A percentile compares a stretch with the other conserved stretches of the same genome.
Evolutionary conservation across 2,888 invertebrate species (phyloP).

Genomic region (Cryptophagus acutangulus): DNA sequence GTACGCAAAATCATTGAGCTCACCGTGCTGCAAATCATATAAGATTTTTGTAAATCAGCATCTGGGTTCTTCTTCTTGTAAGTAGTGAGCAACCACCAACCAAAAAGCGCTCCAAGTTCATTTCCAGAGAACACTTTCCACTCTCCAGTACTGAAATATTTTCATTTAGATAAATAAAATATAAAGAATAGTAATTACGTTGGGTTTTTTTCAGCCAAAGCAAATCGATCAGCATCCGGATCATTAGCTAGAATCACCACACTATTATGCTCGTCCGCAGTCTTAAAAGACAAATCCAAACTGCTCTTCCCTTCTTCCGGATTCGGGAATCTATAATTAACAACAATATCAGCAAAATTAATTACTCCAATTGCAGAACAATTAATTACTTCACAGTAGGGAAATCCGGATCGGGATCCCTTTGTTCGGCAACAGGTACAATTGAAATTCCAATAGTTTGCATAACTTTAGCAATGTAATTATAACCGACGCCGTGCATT

Average conservation of each 20-base stretch:
- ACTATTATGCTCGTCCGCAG: conserved; percentile 67
- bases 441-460: conserved; percentile 68
- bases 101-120: conserved; percentile 87
- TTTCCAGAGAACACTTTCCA: conserved; percentile 95
- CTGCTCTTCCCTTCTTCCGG: conserved; percentile 87
- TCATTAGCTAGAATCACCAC: conserved; percentile 90
- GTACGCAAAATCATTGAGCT: conserved; percentile 90
- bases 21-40: conserved; percentile 89
- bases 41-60: conserved; percentile 57
- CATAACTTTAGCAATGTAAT: conserved; percentile 72
- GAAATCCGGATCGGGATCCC: conserved; percentile 92
- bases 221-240: conserved; percentile 96
- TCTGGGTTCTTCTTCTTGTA: conserved; percentile 52
- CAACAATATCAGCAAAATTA: background rate
- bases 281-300: conserved; percentile 59
- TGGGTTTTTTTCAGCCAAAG: conserved; percentile 78
- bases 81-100: conserved; percentile 84
- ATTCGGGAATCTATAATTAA: conserved; percentile 81
- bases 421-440: conserved; percentile 67
- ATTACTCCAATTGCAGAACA: no score
- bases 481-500: conserved; percentile 96
- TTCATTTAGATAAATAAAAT: conserved; percentile 1
- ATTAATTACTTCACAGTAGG: conserved; percentile 73
- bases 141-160: conserved; percentile 50
- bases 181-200: conserved; percentile 47